These are phyloP conservation scores for Drosophila ficusphila DNA, from an alignment of 1,140 invertebrate species.

Conservation along the genomic window DNA sequence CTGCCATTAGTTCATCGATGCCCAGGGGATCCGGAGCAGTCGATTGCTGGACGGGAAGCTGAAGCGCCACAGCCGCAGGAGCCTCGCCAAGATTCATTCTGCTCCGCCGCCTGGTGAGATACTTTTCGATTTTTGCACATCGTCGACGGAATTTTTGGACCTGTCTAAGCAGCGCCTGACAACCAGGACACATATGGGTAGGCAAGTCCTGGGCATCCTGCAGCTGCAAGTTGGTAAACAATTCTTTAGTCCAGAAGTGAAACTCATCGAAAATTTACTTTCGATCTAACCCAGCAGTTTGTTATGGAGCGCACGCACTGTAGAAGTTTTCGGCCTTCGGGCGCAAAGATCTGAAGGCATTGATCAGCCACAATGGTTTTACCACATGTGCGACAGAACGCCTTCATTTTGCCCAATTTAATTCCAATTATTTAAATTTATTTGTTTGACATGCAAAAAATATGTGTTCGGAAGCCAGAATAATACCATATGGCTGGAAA, in stretches of 20 bases:
- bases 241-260: not conserved
- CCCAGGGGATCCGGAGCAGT: slow-evolving; percentile 44
- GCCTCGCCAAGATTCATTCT: slow-evolving; percentile 8
- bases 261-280: not conserved
- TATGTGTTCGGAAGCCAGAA: not conserved
- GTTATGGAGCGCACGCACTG: slow-evolving; percentile 46
- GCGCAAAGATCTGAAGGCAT: slow-evolving; percentile 46
- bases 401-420: slow-evolving; percentile 43
- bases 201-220: slow-evolving; percentile 46
- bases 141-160: slow-evolving; percentile 54
- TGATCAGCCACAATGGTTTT: slow-evolving; percentile 30
- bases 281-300: slow-evolving; percentile 56
- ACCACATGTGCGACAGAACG: slow-evolving; percentile 64
- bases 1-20: slow-evolving; percentile 24
- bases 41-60: slow-evolving; percentile 8
- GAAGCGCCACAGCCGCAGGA: not conserved
- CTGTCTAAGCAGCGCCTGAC: slow-evolving; percentile 47
- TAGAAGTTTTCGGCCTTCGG: slow-evolving; percentile 24
- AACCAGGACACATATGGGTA: slow-evolving; percentile 39
- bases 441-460: slow-evolving; percentile 12
- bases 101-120: slow-evolving; percentile 29
- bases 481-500: not conserved
- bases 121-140: slow-evolving; percentile 58
- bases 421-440: slow-evolving; percentile 29
- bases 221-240: slow-evolving; percentile 24